Percentiles rank a stretch among this genome's conserved stretches.
phyloP scores from a whole-genome alignment of 1,140 invertebrate species.

The Oreohelix idahoensis region DNA sequence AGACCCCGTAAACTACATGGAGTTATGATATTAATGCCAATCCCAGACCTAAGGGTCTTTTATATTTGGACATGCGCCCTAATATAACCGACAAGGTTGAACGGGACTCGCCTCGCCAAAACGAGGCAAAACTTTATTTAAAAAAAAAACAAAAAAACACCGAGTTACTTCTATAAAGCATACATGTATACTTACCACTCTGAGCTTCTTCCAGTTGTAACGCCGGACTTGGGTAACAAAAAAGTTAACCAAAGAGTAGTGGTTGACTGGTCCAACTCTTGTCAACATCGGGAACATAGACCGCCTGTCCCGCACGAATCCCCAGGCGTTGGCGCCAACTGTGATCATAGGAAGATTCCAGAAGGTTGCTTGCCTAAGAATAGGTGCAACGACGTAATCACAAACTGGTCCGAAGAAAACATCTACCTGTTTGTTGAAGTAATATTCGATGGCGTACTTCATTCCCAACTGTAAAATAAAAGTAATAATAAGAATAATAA shows the following conservation, averaged over 20 bases:
- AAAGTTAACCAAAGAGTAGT: background rate
- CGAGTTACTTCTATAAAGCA: no score
- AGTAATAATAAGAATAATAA: background rate
- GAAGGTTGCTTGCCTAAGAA: background rate
- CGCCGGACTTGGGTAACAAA: background rate
- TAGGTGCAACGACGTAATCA: background rate
- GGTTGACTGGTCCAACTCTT: background rate
- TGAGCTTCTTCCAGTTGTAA: background rate
- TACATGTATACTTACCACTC: background rate
- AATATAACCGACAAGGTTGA: no score
- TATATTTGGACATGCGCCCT: no score
- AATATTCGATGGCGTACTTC: conserved; percentile 1
- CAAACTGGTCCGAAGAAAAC: conserved; percentile 6
- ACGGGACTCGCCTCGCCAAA: no score
- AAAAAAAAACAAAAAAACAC: no score
- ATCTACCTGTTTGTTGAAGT: background rate
- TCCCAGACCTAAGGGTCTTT: no score
- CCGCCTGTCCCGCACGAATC: background rate
- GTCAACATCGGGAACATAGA: background rate
- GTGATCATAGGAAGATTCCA: background rate
- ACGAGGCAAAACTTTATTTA: no score
- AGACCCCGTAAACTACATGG: no score
- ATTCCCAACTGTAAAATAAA: background rate
- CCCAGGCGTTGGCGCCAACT: background rate
- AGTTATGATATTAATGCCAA: no score